Conservation (phyloP, 1,140 invertebrate species). For the Brachionus koreanus region DNA sequence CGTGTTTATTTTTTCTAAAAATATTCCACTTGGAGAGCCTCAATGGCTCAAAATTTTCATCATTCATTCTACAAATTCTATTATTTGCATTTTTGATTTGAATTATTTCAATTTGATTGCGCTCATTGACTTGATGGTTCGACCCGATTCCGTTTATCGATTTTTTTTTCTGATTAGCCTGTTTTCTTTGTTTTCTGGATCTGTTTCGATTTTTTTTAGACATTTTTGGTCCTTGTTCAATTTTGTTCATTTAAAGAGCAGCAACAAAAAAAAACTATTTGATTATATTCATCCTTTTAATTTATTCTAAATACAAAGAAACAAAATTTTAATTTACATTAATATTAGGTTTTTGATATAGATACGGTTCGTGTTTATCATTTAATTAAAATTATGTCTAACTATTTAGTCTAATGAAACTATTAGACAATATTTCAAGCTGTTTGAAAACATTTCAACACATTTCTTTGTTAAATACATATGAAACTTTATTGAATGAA, state of each 20-base stretch:
- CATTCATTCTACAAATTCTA: neutral
- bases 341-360: neutral
- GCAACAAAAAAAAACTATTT: neutral
- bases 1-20: neutral
- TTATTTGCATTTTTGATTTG: neutral
- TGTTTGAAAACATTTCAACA: too few relatives aligned
- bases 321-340: neutral
- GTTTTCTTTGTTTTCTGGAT: constrained; percentile 25
- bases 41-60: neutral
- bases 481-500: too few relatives aligned
- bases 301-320: neutral
- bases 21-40: neutral
- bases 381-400: neutral
- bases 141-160: neutral
- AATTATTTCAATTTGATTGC: constrained; percentile 6
- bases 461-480: too few relatives aligned
- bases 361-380: neutral
- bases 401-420: neutral
- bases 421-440: neutral
- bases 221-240: neutral
- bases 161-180: neutral
- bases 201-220: constrained; percentile 28
- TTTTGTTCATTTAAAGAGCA: neutral
- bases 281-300: neutral
- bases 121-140: neutral